Conservation (phyloP, 2,888 invertebrate genomes). For the Drosophila nigricruria region DNA sequence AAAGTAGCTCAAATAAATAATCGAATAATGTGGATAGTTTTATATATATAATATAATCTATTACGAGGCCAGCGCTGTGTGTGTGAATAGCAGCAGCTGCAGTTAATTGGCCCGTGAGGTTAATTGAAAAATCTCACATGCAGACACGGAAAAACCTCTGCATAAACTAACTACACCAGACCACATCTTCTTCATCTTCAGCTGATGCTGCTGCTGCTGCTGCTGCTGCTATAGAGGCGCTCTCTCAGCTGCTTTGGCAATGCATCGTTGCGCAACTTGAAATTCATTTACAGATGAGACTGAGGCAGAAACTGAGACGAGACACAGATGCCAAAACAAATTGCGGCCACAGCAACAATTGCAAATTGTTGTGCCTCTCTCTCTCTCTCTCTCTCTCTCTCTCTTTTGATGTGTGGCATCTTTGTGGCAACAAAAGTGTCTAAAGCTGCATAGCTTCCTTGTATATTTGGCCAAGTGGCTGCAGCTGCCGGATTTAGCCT, state of each 20-base stretch:
- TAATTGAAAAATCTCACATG: slow-evolving; percentile 70
- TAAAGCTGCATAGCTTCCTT: slow-evolving; percentile 42
- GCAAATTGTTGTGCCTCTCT: slow-evolving; percentile 74
- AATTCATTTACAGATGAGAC: slow-evolving; percentile 36
- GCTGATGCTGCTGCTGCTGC: background rate
- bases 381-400: slow-evolving; percentile 28
- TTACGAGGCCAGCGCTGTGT: slow-evolving; percentile 25
- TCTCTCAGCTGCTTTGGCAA: slow-evolving; percentile 46
- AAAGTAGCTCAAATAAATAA: slow-evolving; percentile 34
- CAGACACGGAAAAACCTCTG: slow-evolving; percentile 17
- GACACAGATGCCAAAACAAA: slow-evolving; percentile 38
- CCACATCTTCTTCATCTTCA: slow-evolving; percentile 1
- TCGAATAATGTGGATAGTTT: slow-evolving; percentile 13
- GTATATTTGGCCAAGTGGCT: slow-evolving; percentile 38
- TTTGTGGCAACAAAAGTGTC: slow-evolving; percentile 43
- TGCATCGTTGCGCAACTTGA: slow-evolving; percentile 60
- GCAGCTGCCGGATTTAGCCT: slow-evolving; percentile 54
- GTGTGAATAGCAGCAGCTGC: slow-evolving; percentile 29
- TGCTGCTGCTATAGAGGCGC: background rate
- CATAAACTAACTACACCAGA: background rate
- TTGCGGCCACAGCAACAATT: slow-evolving; percentile 72
- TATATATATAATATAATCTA: slow-evolving; percentile 25
- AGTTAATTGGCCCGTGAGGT: slow-evolving; percentile 64
- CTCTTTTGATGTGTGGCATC: slow-evolving; percentile 38
- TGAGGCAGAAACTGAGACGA: slow-evolving; percentile 5